Conservation (phyloP, 2,888 invertebrate genomes). For the Thysanoteuthis rhombus region DNA sequence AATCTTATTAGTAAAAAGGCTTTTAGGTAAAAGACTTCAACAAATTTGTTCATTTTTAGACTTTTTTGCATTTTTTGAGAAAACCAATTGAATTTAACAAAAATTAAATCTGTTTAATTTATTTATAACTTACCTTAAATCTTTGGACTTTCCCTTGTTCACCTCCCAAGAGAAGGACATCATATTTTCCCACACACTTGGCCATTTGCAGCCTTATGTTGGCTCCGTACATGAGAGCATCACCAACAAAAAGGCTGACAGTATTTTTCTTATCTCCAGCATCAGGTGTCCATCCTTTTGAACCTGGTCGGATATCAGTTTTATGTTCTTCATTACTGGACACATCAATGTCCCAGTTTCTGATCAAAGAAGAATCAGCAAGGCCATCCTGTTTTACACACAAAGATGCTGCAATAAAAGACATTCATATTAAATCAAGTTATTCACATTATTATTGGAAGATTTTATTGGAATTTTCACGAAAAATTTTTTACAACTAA, state of each 20-base stretch:
- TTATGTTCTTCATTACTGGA: slow-evolving; percentile 13
- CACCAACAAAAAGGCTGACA: neutral
- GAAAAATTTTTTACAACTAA: no score
- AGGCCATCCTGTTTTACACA: neutral
- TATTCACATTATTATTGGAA: neutral
- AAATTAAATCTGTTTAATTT: no score
- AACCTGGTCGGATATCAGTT: neutral
- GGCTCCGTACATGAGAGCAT: slow-evolving; percentile 1
- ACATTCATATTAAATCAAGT: neutral
- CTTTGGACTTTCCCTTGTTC: neutral
- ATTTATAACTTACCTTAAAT: neutral
- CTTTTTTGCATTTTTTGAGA: no score
- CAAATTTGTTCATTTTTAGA: no score
- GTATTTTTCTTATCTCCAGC: neutral
- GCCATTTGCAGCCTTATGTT: neutral
- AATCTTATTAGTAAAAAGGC: no score
- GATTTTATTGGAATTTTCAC: no score
- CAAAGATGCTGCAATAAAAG: neutral
- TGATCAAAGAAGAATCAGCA: slow-evolving; percentile 16
- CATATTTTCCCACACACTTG: neutral
- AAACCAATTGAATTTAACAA: no score
- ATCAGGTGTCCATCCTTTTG: slow-evolving; percentile 1
- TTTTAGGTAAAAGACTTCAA: no score
- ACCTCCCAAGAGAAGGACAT: neutral
- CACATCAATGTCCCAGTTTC: slow-evolving; percentile 12